phyloP scores from a whole-genome alignment of 1,140 invertebrate species.

The Eurosta solidaginis region DNA sequence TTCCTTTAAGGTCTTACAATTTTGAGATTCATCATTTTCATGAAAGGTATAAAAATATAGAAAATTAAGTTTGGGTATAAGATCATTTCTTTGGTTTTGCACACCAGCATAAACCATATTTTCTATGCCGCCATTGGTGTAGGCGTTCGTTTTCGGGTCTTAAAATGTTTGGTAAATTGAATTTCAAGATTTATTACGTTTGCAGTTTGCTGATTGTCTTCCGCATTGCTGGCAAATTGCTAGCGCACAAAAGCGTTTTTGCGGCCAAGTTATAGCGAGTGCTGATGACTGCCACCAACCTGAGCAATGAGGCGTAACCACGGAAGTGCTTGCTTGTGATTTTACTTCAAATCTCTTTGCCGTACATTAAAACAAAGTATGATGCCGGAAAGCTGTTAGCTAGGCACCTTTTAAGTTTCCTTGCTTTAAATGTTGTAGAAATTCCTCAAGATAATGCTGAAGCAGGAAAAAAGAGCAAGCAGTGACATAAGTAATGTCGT shows the following conservation, averaged over 20 bases:
- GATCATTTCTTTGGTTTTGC: too few relatives aligned
- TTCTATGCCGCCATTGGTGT: neutral
- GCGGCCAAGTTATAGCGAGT: neutral
- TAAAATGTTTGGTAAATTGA: conserved; percentile 14
- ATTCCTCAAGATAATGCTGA: neutral
- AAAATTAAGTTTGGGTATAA: too few relatives aligned
- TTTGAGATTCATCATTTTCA: too few relatives aligned
- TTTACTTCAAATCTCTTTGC: neutral
- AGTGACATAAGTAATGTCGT: neutral
- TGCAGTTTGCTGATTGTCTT: neutral
- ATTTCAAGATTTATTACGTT: neutral
- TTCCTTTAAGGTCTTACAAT: too few relatives aligned
- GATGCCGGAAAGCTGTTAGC: neutral
- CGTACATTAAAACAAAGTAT: neutral
- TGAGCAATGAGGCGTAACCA: neutral
- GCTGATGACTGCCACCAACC: neutral
- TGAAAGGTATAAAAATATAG: too few relatives aligned
- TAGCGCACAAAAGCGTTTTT: neutral
- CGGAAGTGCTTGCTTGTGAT: neutral
- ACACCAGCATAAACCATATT: too few relatives aligned
- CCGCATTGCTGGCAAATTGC: conserved; percentile 1
- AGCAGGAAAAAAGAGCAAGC: neutral
- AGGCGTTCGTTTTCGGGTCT: neutral
- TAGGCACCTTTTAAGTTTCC: neutral
- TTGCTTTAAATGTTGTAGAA: too few relatives aligned